phyloP scores from a whole-genome alignment of 2,888 invertebrate genomes.

The Leptopilina syphax region DNA sequence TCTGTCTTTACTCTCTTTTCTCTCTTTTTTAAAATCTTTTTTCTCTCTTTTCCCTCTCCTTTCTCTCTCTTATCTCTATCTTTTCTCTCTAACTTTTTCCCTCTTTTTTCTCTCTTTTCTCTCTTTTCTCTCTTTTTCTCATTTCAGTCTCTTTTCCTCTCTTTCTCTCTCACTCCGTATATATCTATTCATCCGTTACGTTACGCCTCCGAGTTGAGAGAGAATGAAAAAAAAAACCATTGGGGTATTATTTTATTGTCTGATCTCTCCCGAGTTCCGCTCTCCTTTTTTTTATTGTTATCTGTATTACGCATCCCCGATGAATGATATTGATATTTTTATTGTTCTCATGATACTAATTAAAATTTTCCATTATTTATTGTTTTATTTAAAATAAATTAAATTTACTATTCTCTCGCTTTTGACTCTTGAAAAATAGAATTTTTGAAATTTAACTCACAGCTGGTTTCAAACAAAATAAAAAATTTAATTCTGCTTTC shows the following conservation, averaged over 20 bases:
- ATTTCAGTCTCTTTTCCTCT: not conserved
- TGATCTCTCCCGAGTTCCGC: not conserved
- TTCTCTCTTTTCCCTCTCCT: not conserved
- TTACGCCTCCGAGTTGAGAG: constrained; percentile 6
- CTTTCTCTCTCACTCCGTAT: not conserved
- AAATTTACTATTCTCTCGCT: not conserved
- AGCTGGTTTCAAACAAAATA: too few species aligned
- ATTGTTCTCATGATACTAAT: not conserved
- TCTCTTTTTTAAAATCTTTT: too few species aligned
- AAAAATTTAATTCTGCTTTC: too few species aligned
- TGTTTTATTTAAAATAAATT: not conserved
- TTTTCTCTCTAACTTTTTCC: not conserved
- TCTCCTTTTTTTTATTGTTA: not conserved
- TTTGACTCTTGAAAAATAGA: too few species aligned
- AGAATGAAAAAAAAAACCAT: constrained; percentile 11
- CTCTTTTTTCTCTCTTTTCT: too few species aligned
- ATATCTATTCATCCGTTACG: not conserved
- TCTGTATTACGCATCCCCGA: constrained; percentile 1
- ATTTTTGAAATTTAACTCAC: not conserved
- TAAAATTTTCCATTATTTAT: not conserved
- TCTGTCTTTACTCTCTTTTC: too few species aligned
- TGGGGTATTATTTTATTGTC: constrained; percentile 15
- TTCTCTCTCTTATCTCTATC: not conserved
- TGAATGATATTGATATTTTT: constrained; percentile 9
- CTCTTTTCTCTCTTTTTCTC: not conserved